Percentiles rank a stretch among this genome's conserved stretches.
phyloP scores from a whole-genome alignment of 2,113 vertebrate species.

The Promerops cafer region DNA sequence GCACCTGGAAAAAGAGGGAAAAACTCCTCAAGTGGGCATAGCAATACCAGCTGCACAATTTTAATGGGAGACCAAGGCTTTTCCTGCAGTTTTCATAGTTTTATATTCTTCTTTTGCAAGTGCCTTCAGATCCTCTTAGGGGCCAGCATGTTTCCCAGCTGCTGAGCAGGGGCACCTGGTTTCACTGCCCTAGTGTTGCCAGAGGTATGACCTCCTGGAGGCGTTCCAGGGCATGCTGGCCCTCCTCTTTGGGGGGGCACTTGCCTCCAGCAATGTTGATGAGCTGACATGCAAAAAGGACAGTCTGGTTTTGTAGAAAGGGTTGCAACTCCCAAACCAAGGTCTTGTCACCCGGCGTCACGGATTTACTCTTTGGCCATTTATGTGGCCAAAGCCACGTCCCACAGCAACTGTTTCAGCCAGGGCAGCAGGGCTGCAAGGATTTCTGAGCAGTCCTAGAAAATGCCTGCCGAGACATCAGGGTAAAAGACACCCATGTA shows the following conservation, averaged over 20 bases:
- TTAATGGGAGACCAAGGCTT: neutral
- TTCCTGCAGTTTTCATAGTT: neutral
- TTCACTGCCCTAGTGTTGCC: too few relatives aligned
- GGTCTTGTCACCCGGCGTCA: neutral
- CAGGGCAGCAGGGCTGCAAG: neutral
- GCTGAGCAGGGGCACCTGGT: neutral
- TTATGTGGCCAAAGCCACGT: rapidly evolving
- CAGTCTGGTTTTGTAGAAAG: neutral
- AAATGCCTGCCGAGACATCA: neutral
- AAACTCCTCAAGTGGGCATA: neutral
- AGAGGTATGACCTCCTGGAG: neutral
- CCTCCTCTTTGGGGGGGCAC: neutral
- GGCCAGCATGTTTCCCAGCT: neutral
- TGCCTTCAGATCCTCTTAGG: neutral
- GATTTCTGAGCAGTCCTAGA: neutral
- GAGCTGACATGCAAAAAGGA: neutral
- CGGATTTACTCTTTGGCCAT: neutral
- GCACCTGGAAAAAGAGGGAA: neutral
- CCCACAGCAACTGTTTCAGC: neutral
- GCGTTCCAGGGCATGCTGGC: rapidly evolving
- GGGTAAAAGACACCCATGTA: neutral
- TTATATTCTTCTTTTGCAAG: neutral
- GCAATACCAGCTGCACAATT: neutral
- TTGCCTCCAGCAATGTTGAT: neutral
- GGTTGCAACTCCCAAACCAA: neutral